A percentile compares a stretch with the other conserved stretches of the same genome.
Evolutionary conservation across 2,888 invertebrate genomes (phyloP).

Genomic region (Parnassius glacialis): DNA sequence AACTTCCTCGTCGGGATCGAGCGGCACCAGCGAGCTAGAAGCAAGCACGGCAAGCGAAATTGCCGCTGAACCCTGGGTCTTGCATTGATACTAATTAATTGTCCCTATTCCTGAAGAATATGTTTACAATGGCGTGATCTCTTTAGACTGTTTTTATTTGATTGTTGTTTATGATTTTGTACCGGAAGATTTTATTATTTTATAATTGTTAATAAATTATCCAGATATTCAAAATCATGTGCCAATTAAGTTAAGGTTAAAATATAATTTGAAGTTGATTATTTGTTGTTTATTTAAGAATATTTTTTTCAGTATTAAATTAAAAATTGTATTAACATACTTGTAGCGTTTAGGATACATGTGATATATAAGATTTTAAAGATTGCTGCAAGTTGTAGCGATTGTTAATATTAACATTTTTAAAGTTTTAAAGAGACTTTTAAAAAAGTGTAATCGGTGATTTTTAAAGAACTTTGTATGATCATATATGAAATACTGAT

Average conservation of each 20-base stretch:
- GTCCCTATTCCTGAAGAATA: background rate
- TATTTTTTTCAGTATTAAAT: background rate
- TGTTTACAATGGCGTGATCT: background rate
- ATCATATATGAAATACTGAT: slow-evolving; percentile 38
- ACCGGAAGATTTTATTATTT: no score
- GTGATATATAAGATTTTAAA: slow-evolving; percentile 60
- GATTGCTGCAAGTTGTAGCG: slow-evolving; percentile 42
- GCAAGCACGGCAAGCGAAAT: background rate
- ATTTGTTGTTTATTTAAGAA: background rate
- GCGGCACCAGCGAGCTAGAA: slow-evolving; percentile 34
- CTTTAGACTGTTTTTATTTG: background rate
- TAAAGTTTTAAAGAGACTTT: slow-evolving; percentile 42
- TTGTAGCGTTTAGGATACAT: slow-evolving; percentile 13
- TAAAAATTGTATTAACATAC: background rate
- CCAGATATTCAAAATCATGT: no score
- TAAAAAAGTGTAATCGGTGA: slow-evolving; percentile 50
- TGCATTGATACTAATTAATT: background rate
- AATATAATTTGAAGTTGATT: slow-evolving; percentile 22
- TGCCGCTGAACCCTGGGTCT: slow-evolving; percentile 2
- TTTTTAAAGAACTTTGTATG: slow-evolving; percentile 53
- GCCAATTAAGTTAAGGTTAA: background rate
- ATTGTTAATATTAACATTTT: slow-evolving; percentile 30
- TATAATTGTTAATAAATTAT: no score
- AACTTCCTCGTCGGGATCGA: slow-evolving; percentile 51
- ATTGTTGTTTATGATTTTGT: background rate